These are phyloP conservation scores for Isurus oxyrinchus DNA, from an alignment of 2,113 vertebrate species.

Conservation along the genomic window DNA sequence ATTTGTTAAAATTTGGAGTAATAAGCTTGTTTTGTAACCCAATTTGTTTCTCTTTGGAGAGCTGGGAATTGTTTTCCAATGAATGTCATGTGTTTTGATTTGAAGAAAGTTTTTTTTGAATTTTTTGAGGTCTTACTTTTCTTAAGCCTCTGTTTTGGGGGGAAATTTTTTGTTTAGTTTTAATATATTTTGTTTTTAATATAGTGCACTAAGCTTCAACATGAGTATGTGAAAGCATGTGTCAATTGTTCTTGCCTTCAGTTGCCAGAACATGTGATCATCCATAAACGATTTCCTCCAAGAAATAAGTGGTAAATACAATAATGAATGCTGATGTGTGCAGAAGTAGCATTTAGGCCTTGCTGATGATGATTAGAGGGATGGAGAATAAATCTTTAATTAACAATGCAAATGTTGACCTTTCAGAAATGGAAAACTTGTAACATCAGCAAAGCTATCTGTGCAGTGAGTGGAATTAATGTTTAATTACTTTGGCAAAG, in stretches of 20 bases:
- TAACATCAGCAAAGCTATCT: background rate
- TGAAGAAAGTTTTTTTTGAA: background rate
- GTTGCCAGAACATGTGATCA: background rate
- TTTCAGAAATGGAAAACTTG: background rate
- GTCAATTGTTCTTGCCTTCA: background rate
- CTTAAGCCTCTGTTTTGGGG: background rate
- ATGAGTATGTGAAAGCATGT: background rate
- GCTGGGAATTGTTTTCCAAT: background rate
- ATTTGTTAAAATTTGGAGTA: background rate
- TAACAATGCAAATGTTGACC: conserved; percentile 19
- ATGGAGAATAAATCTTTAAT: background rate
- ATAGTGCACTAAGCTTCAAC: background rate
- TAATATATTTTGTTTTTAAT: background rate
- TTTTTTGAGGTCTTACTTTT: background rate
- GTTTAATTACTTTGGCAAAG: conserved; percentile 19
- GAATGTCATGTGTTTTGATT: background rate
- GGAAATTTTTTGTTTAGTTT: background rate
- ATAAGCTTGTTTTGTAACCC: background rate
- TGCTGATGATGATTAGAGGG: background rate
- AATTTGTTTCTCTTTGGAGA: background rate
- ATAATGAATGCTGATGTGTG: conserved; percentile 12
- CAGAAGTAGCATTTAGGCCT: background rate
- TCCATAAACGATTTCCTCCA: conserved; percentile 5
- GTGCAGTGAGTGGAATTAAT: background rate
- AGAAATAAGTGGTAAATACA: background rate